Evolutionary conservation across 2,113 vertebrate genomes (phyloP), one percentile per base, ranked within the genome.

Genomic region (Grammomys dolichurus): DNA sequence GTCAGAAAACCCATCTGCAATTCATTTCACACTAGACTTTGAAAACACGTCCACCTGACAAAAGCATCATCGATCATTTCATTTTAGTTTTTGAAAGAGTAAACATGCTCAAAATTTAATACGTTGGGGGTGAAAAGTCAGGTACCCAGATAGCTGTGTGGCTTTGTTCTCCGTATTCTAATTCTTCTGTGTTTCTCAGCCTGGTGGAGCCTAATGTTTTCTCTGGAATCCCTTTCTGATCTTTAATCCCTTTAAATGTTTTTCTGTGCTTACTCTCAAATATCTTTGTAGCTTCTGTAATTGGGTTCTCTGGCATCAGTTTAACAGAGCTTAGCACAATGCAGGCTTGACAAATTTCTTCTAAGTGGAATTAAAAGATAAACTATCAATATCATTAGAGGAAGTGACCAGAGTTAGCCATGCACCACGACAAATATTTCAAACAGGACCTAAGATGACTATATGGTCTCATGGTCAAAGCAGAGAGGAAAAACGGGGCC

Each of bases 201-300:
- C 98, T 98, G 96, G 97, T 98, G 96, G 97, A 91, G 97, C 96
- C 97, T 98, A 97, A 98, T 95, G 91, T 95, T 97, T 98, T 98
- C 97, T 94, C 96, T 98, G 91, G 96, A 98, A 98, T 98, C 96
- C 95, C 98, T 97, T 98, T 98, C 98, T 98, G 98, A 98, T 98
- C 98, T 98, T 98, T 98, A 98, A 98, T 98, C 98, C 98, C 97
- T 98, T 98, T 98, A 97, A 98, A 97, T 97, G 97, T 98, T 98
- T 98, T 97, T 97, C 98, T 97, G 98, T 98, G 98, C 98, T 98
- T 98, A 98, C 97, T 98, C 98, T 98, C 96, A 93, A 98, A 98
- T 97, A 98, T 96, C 98, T 98, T 98, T 98, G 98, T 98, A 98
- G 97, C 98, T 98, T 95, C 97, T 97, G 94, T 98, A 98, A 98